These are phyloP conservation scores for Eclectus roratus DNA, from an alignment of 2,113 vertebrate genomes.

Conservation along the genomic window DNA sequence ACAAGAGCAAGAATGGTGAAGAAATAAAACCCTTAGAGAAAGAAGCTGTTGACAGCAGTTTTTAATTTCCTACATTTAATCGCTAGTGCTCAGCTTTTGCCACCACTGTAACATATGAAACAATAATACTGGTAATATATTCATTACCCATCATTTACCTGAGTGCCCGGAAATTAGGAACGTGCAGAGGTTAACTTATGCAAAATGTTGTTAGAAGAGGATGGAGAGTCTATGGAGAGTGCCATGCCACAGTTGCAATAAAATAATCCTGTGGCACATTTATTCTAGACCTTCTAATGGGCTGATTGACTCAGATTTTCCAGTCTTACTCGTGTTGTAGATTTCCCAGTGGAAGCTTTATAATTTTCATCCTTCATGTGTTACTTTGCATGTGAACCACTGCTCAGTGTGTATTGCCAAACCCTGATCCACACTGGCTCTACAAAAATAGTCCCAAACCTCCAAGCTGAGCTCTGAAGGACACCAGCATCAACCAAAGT, in stretches of 20 bases:
- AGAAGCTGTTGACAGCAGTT: not conserved
- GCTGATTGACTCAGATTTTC: not conserved
- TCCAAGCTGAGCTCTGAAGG: not conserved
- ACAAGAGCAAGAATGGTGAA: not conserved
- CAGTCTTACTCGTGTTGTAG: not conserved
- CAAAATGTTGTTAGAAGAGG: not conserved
- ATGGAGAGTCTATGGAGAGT: not conserved
- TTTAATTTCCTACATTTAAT: slow-evolving; percentile 14
- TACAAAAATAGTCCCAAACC: not conserved
- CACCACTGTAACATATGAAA: not conserved
- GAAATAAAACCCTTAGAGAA: slow-evolving; percentile 6
- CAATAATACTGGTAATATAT: not conserved
- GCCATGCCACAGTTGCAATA: fast-evolving
- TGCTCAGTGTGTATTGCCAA: not conserved
- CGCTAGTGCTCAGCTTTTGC: not conserved
- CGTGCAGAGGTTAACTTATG: not conserved
- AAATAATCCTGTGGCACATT: not conserved
- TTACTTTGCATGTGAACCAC: not conserved
- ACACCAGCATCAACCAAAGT: fast-evolving
- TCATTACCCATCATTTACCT: not conserved
- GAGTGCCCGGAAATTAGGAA: not conserved
- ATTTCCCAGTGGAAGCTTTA: not conserved
- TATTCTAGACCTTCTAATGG: not conserved
- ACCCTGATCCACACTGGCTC: not conserved
- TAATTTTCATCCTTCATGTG: not conserved